These are phyloP conservation scores for Pseudochaenichthys georgianus DNA, from an alignment of 2,797 vertebrate species.

Conservation along the genomic window DNA sequence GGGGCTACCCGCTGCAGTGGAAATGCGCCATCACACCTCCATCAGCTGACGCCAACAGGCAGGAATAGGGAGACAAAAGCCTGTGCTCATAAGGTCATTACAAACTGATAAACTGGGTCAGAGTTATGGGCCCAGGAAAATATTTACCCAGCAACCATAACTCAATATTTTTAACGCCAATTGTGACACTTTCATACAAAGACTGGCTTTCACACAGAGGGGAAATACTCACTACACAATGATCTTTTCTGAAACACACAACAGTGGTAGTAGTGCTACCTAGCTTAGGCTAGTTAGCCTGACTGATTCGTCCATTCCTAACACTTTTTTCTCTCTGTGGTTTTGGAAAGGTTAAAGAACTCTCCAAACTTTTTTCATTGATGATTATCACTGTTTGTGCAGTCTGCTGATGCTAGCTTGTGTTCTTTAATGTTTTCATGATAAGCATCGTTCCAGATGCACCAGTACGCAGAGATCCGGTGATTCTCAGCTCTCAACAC, in stretches of 20 bases:
- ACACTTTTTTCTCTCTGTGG: neutral
- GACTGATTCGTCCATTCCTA: neutral
- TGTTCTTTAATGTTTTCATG: constrained; percentile 11
- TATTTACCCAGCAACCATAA: too few species aligned
- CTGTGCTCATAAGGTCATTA: too few species aligned
- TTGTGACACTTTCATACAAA: neutral
- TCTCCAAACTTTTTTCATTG: neutral
- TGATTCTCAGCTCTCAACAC: constrained; percentile 33
- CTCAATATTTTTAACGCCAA: too few species aligned
- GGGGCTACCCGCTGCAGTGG: too few species aligned
- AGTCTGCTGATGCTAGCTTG: neutral
- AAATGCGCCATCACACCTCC: too few species aligned
- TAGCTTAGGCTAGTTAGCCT: neutral
- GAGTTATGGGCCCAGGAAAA: too few species aligned
- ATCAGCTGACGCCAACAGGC: too few species aligned
- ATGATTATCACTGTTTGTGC: neutral
- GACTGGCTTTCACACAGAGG: neutral
- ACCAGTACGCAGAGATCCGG: constrained; percentile 19
- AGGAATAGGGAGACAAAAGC: too few species aligned
- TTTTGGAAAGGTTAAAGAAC: constrained; percentile 1
- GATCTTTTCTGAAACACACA: too few species aligned
- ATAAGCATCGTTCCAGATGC: constrained; percentile 35
- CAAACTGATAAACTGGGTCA: too few species aligned
- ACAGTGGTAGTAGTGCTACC: neutral
- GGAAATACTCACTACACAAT: neutral